Evolutionary conservation across 2,888 invertebrate species (phyloP).

Genomic region (Lycocerus yunnanus): DNA sequence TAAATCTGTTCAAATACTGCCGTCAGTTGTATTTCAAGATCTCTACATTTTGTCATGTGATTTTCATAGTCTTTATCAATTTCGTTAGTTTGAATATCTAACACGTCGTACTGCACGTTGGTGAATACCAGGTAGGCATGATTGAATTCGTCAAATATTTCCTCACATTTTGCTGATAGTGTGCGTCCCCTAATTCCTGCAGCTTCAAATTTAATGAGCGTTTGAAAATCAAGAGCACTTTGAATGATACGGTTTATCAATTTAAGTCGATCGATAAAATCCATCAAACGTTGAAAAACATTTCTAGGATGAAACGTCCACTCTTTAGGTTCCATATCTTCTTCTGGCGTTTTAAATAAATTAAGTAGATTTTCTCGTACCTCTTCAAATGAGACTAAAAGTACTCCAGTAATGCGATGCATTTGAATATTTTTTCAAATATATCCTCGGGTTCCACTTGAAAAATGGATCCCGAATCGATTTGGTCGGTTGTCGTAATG

Average conservation of each 20-base stretch:
- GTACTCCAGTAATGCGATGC: slow-evolving; percentile 44
- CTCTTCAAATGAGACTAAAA: slow-evolving; percentile 56
- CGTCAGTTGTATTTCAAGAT: slow-evolving; percentile 78
- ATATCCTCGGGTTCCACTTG: slow-evolving; percentile 71
- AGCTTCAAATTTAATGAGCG: slow-evolving; percentile 75
- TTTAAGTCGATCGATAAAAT: slow-evolving; percentile 66
- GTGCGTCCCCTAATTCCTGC: slow-evolving; percentile 52
- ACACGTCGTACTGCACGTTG: slow-evolving; percentile 73
- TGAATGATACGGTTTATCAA: slow-evolving; percentile 73
- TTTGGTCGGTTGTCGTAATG: slow-evolving; percentile 69
- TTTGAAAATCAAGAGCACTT: slow-evolving; percentile 79
- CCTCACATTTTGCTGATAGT: slow-evolving; percentile 48
- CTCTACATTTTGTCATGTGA: slow-evolving; percentile 67
- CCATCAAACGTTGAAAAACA: slow-evolving; percentile 70
- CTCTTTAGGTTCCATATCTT: slow-evolving; percentile 60
- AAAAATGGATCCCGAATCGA: slow-evolving; percentile 82
- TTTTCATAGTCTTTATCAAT: slow-evolving; percentile 68
- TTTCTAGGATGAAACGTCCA: slow-evolving; percentile 78
- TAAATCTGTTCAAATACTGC: slow-evolving; percentile 81
- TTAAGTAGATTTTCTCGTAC: slow-evolving; percentile 55
- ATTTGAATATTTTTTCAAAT: slow-evolving; percentile 42
- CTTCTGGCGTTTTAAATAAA: slow-evolving; percentile 55
- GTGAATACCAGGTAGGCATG: slow-evolving; percentile 53
- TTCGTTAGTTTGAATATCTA: slow-evolving; percentile 68
- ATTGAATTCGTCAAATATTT: slow-evolving; percentile 50